Evolutionary conservation across 2,888 invertebrate genomes (phyloP).

Genomic region (Cerastis leucographa): DNA sequence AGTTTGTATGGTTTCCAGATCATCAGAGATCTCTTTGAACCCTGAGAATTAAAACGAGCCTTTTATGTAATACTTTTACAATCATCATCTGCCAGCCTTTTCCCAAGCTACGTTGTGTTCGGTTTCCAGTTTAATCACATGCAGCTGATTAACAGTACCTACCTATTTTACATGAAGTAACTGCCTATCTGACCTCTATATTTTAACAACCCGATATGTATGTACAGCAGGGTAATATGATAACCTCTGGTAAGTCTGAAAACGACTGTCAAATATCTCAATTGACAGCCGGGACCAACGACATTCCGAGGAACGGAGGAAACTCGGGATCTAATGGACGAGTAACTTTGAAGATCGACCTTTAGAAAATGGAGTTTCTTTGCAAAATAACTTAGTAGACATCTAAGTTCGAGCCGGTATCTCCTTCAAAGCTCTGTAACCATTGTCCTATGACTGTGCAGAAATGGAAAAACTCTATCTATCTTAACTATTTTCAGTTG

Average conservation of each 20-base stretch:
- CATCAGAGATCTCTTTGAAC: not conserved
- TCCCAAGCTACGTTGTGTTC: not conserved
- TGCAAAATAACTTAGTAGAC: too few relatives aligned
- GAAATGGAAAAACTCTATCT: not conserved
- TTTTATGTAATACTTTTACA: not conserved
- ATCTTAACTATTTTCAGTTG: not conserved
- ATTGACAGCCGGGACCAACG: not conserved
- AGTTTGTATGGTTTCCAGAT: not conserved
- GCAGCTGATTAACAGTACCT: not conserved
- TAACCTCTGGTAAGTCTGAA: too few relatives aligned
- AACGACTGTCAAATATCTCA: not conserved
- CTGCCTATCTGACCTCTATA: not conserved
- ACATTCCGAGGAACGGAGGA: not conserved
- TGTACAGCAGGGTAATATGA: too few relatives aligned
- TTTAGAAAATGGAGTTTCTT: not conserved
- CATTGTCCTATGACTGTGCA: not conserved
- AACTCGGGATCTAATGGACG: not conserved
- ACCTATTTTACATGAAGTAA: not conserved
- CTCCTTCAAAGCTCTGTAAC: not conserved
- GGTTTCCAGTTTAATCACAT: not conserved
- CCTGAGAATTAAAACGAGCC: not conserved
- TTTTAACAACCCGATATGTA: not conserved
- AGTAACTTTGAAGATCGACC: not conserved
- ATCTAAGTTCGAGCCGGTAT: not conserved
- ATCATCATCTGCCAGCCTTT: not conserved